Percentiles rank a stretch among this genome's conserved stretches.
phyloP scores from a whole-genome alignment of 2,888 invertebrate species.

The Sylvicola fuscatus region DNA sequence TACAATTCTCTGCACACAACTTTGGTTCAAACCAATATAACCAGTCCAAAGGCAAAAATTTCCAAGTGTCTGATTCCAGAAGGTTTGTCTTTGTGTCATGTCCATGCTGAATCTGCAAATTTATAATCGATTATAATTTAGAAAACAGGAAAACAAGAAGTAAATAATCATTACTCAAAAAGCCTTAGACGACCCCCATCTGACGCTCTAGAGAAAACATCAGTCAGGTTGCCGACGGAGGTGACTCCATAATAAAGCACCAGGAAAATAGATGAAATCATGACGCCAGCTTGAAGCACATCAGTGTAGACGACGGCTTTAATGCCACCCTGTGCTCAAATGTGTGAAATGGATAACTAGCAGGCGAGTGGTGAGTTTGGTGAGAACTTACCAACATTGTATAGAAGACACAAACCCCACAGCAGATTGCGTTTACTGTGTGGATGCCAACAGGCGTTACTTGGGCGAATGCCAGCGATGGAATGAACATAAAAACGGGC shows the following conservation, averaged over 20 bases:
- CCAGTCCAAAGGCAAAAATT: constrained; percentile 37
- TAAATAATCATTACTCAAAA: too few species aligned
- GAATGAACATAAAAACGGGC: not conserved
- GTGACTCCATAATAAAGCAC: constrained; percentile 21
- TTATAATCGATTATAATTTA: constrained; percentile 1
- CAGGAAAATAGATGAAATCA: constrained; percentile 21
- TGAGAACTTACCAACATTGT: constrained; percentile 28
- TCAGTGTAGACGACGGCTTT: constrained; percentile 2
- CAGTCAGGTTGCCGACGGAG: constrained; percentile 22
- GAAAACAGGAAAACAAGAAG: not conserved
- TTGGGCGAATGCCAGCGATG: not conserved
- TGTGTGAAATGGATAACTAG: too few species aligned
- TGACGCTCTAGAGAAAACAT: constrained; percentile 18
- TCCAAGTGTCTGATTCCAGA: constrained; percentile 38
- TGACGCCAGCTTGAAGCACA: constrained; percentile 21
- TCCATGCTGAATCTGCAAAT: constrained; percentile 33
- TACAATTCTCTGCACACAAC: constrained; percentile 48
- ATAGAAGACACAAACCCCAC: constrained; percentile 34
- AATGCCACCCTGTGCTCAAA: constrained; percentile 2
- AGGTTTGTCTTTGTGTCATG: constrained; percentile 36
- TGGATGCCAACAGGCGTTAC: constrained; percentile 22
- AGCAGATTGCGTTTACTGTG: constrained; percentile 30
- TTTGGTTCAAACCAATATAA: constrained; percentile 47
- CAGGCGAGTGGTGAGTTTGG: not conserved
- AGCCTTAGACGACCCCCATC: constrained; percentile 21